phyloP scores from a whole-genome alignment of 1,140 invertebrate species.

The Drosophila melanica region DNA sequence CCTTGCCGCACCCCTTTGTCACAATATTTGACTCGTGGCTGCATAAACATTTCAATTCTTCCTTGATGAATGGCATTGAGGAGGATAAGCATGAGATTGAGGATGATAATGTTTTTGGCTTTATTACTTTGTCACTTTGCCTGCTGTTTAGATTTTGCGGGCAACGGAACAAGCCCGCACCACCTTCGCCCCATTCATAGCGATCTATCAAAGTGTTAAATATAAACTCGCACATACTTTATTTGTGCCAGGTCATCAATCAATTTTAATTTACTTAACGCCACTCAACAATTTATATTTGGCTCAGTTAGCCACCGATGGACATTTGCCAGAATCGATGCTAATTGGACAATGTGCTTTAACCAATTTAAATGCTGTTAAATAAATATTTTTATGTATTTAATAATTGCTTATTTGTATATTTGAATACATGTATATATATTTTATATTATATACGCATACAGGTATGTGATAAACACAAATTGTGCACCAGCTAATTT shows the following conservation, averaged over 20 bases:
- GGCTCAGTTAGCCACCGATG: constrained; percentile 6
- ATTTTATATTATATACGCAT: neutral
- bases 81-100: constrained; percentile 5
- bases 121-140: constrained; percentile 62
- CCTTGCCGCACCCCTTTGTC: constrained; percentile 53
- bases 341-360: constrained; percentile 28
- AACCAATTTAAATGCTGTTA: constrained; percentile 24
- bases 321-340: constrained; percentile 5
- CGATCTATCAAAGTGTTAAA: constrained; percentile 80
- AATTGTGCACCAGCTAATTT: constrained; percentile 41
- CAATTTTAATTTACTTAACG: constrained; percentile 67
- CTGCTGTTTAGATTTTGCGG: constrained; percentile 46
- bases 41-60: constrained; percentile 27
- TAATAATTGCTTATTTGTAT: no score
- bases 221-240: constrained; percentile 26
- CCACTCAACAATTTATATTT: constrained; percentile 61
- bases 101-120: constrained; percentile 55
- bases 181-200: constrained; percentile 8
- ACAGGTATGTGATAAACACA: constrained; percentile 3
- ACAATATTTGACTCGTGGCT: constrained; percentile 65
- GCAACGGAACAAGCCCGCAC: neutral
- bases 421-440: no score
- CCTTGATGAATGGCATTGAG: neutral
- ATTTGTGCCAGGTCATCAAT: constrained; percentile 65
- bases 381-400: neutral